Evolutionary conservation across 2,888 invertebrate genomes (phyloP).

Genomic region (Phania funesta): DNA sequence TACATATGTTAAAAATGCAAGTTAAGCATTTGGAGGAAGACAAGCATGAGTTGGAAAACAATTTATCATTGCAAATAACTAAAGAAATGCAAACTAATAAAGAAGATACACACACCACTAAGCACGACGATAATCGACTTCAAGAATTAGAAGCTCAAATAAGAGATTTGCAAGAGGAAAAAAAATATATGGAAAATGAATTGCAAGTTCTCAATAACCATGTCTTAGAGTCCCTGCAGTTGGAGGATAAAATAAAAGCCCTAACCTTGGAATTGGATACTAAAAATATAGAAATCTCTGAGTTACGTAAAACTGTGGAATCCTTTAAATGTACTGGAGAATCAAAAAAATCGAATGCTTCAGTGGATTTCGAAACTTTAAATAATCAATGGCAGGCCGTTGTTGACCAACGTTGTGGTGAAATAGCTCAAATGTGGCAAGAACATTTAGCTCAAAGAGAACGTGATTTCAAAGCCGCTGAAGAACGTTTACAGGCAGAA

Average conservation of each 20-base stretch:
- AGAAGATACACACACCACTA: constrained; percentile 24
- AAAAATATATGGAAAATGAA: constrained; percentile 78
- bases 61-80: constrained; percentile 73
- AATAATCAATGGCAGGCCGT: constrained; percentile 81
- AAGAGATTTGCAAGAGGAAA: constrained; percentile 73
- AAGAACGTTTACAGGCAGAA: constrained; percentile 82
- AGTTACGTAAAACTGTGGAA: constrained; percentile 75
- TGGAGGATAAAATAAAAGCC: constrained; percentile 78
- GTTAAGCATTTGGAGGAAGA: constrained; percentile 80
- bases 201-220: constrained; percentile 79
- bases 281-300: constrained; percentile 79
- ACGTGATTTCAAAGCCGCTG: constrained; percentile 82
- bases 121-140: constrained; percentile 22
- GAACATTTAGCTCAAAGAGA: constrained; percentile 85
- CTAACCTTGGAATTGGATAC: constrained; percentile 76
- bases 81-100: constrained; percentile 70
- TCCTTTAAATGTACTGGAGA: constrained; percentile 51
- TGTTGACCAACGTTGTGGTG: constrained; percentile 85
- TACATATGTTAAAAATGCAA: constrained; percentile 79
- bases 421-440: constrained; percentile 87
- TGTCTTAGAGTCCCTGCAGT: constrained; percentile 75
- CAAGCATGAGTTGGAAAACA: constrained; percentile 79
- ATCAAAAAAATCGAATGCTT: background rate
- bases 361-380: constrained; percentile 71
- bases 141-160: constrained; percentile 71